Evolutionary conservation across 2,113 vertebrate species (phyloP), one percentile per base, ranked within the genome.

Genomic region (Cettia cetti): DNA sequence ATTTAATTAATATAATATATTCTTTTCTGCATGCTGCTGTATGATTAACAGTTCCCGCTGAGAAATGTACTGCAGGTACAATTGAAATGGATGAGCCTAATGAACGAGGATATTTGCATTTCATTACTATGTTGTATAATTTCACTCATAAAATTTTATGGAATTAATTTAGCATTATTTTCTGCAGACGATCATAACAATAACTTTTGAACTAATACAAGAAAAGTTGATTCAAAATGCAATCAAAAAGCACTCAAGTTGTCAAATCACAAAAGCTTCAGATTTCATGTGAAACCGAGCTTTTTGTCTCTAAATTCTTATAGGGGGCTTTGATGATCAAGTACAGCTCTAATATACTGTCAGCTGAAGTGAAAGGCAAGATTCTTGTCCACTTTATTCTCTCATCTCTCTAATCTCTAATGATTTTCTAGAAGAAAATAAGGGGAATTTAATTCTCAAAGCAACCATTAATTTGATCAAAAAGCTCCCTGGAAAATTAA

Each of bases 71-170:
- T 60, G 27, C 86, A 97, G 96, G 96, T 95, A 71, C 95, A 96
- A 97, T 92, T 95, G 96, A 97, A 98, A 81, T 92, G 93, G 92
- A 96, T 95, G 91, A 93, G 56, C 82, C 85, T 97, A 97, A 97
- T 97, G 97, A 97, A 97, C 5, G 47, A 93, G 82, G 79, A 90
- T 96, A 97, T 97, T 97, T 97, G 96, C 86, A 97, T 97, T 97
- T 97, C 94, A 97, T 97, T 97, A 97, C 19, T 94, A 86, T 77
- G 44, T 96, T 95, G 54, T 92, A 87, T 96, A 96, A 97, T 97
- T 97, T 96, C 89, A 63, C 74, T 96, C 85, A 95, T 97, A 97
- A 97, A 82, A 91, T 77, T 94, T 96, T 95, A 96, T 95, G 85
- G 91, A 97, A 97, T 95, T 95, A 89, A 96, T 97, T 97, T 96